These are phyloP conservation scores for Pristiophorus japonicus DNA, from an alignment of 2,113 vertebrate species.

Conservation along the genomic window DNA sequence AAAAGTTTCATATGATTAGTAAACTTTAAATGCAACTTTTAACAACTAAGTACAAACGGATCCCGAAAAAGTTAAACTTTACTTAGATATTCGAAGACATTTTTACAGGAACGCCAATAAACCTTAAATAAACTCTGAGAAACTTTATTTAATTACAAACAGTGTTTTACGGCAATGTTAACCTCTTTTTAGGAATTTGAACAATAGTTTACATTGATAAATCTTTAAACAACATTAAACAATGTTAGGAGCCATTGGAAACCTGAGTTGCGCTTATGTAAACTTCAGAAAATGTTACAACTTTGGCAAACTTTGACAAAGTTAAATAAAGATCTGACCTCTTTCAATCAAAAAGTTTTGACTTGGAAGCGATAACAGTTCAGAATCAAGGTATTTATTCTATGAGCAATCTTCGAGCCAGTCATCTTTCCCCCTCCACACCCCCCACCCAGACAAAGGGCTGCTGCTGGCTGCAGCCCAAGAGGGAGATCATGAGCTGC, in stretches of 20 bases:
- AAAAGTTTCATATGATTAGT: not conserved
- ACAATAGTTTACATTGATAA: not conserved
- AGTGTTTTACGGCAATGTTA: not conserved
- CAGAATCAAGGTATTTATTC: not conserved
- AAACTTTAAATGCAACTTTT: not conserved
- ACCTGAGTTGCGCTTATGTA: not conserved
- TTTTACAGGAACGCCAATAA: not conserved
- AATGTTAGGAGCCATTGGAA: not conserved
- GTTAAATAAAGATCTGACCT: not conserved
- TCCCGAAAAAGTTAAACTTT: not conserved
- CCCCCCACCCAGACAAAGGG: not conserved
- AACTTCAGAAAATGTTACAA: not conserved
- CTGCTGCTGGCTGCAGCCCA: not conserved
- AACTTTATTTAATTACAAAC: not conserved
- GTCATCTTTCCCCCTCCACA: not conserved
- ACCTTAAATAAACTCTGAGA: not conserved
- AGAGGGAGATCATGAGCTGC: not conserved
- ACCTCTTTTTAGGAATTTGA: not conserved
- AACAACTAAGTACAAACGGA: not conserved
- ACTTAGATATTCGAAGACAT: not conserved
- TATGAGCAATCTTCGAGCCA: not conserved
- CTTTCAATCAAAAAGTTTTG: not conserved
- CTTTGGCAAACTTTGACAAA: slow-evolving; percentile 16
- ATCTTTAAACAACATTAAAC: not conserved
- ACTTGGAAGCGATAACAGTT: not conserved